Percentiles rank a stretch among this genome's conserved stretches.
These are phyloP conservation scores for Sebastes itinus DNA, from an alignment of 2,797 vertebrate species.

Conservation along the genomic window DNA sequence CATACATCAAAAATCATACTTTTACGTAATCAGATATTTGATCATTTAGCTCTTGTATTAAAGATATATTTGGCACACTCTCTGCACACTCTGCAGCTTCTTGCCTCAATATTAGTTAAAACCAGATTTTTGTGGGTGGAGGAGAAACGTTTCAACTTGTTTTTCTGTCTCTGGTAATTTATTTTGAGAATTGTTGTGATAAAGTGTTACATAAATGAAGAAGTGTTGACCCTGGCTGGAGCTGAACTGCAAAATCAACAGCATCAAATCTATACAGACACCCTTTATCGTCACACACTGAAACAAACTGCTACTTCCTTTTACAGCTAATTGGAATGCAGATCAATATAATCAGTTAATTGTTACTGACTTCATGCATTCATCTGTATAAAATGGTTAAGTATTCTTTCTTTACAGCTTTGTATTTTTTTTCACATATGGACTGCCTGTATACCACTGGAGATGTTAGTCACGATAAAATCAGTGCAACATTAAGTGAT, in stretches of 20 bases:
- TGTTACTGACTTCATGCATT: constrained; percentile 19
- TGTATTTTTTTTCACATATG: background rate
- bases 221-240: background rate
- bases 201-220: background rate
- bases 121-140: background rate
- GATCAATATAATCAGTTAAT: constrained; percentile 8
- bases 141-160: background rate
- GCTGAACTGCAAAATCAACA: background rate
- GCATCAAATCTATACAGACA: background rate
- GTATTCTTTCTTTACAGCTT: background rate
- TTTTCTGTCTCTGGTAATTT: background rate
- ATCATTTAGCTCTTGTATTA: background rate
- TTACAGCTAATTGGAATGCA: background rate
- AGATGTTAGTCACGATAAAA: constrained; percentile 38
- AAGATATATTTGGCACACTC: background rate
- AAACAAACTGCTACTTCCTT: background rate
- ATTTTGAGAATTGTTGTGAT: background rate
- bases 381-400: background rate
- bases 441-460: background rate
- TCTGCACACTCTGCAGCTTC: background rate
- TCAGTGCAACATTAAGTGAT: constrained; percentile 6
- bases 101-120: background rate
- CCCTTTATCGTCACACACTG: background rate
- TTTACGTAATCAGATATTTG: background rate
- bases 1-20: background rate